phyloP scores from a whole-genome alignment of 92 coral and sea anemone species.

The Bergia sp. region DNA sequence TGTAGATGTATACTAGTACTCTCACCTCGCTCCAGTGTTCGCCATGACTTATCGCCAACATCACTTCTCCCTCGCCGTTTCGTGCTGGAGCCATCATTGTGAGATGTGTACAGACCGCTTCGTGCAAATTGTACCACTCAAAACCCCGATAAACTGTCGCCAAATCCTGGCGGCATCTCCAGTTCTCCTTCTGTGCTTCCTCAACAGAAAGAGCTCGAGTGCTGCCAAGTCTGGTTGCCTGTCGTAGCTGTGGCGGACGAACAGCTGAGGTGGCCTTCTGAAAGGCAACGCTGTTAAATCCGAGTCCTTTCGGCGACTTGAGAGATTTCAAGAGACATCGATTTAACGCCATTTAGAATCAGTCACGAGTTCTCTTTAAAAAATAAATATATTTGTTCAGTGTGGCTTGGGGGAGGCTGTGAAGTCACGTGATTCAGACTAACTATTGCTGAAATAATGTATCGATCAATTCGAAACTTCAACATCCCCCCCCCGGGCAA shows the following conservation, averaged over 20 bases:
- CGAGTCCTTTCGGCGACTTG: background rate
- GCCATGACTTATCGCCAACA: slow-evolving; percentile 64
- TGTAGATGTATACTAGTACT: too few species aligned
- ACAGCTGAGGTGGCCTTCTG: background rate
- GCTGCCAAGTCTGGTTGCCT: background rate
- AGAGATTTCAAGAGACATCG: background rate
- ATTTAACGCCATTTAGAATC: background rate
- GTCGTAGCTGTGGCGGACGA: background rate
- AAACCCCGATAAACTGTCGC: slow-evolving; percentile 67
- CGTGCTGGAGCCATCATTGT: slow-evolving; percentile 73
- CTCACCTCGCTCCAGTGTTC: slow-evolving; percentile 79
- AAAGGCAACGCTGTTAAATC: background rate
- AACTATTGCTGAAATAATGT: too few species aligned
- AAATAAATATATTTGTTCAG: too few species aligned
- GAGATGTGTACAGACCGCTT: slow-evolving; percentile 67
- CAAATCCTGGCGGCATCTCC: slow-evolving; percentile 63
- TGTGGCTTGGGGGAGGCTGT: too few species aligned
- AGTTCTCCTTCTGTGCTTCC: slow-evolving; percentile 48
- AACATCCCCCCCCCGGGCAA: too few species aligned
- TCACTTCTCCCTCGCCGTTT: slow-evolving; percentile 69
- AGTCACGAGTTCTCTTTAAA: too few species aligned
- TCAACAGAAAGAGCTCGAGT: background rate
- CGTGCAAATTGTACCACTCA: slow-evolving; percentile 49
- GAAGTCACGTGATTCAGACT: too few species aligned
- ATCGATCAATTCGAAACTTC: too few species aligned